Evolutionary conservation across 1,140 invertebrate genomes (phyloP).

Genomic region (Papilio polyxenes): DNA sequence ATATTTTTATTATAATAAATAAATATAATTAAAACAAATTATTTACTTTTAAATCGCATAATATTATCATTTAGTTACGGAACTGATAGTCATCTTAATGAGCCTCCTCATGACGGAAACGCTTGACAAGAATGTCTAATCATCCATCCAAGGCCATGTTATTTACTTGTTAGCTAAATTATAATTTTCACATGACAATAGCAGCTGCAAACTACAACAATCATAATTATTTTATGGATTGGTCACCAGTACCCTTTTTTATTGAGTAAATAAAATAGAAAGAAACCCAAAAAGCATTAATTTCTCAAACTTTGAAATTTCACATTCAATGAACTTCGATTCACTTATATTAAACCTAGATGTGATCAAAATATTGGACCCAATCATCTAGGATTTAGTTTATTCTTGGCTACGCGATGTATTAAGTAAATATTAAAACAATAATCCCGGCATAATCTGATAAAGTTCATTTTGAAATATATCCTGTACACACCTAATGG

Average conservation of each 20-base stretch:
- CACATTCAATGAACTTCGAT: too few species aligned
- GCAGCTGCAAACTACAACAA: background rate
- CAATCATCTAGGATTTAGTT: too few species aligned
- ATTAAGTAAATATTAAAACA: background rate
- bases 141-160: constrained; percentile 14
- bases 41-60: background rate
- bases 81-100: background rate
- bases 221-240: too few species aligned
- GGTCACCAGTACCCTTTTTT: too few species aligned
- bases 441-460: background rate
- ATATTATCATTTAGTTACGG: background rate
- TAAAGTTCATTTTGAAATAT: background rate
- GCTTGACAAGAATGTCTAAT: constrained; percentile 27
- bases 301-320: too few species aligned
- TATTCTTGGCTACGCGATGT: too few species aligned
- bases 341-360: too few species aligned
- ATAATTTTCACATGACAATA: constrained; percentile 14
- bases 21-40: constrained; percentile 5
- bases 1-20: background rate
- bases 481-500: constrained; percentile 9
- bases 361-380: too few species aligned
- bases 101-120: constrained; percentile 23
- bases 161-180: constrained; percentile 14
- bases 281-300: too few species aligned
- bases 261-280: too few species aligned